Evolutionary conservation across 2,113 vertebrate genomes (phyloP).

Genomic region (Dinomys branickii): DNA sequence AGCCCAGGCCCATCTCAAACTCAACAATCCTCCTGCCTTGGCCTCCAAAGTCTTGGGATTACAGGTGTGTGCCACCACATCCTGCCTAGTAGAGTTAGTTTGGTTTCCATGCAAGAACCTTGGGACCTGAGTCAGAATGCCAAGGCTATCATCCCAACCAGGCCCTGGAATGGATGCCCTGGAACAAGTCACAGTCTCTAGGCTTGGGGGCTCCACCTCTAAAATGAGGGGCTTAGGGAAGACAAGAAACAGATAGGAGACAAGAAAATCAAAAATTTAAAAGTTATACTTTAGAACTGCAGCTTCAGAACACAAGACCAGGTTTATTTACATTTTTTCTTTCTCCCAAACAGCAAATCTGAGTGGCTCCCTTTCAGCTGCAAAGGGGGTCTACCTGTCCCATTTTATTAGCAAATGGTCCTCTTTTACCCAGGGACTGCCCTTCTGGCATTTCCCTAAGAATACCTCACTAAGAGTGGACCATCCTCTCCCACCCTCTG

Average conservation of each 20-base stretch:
- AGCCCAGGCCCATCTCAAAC: no score
- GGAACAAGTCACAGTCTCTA: not conserved
- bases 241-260: not conserved
- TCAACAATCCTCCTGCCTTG: no score
- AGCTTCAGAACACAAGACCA: not conserved
- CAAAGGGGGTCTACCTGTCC: not conserved
- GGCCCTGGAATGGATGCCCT: not conserved
- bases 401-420: not conserved
- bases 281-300: not conserved
- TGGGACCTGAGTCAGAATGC: not conserved
- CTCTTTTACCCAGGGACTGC: not conserved
- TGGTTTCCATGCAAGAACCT: not conserved
- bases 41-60: no score
- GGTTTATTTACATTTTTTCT: not conserved
- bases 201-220: not conserved
- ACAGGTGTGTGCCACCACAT: no score
- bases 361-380: not conserved
- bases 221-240: not conserved
- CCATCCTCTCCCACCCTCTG: not conserved
- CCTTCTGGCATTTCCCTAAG: not conserved
- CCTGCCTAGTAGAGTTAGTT: not conserved
- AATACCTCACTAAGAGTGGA: not conserved
- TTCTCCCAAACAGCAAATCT: not conserved
- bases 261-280: not conserved
- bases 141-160: not conserved